Conservation (phyloP, 2,113 vertebrate species). For the Dissostichus mawsoni region DNA sequence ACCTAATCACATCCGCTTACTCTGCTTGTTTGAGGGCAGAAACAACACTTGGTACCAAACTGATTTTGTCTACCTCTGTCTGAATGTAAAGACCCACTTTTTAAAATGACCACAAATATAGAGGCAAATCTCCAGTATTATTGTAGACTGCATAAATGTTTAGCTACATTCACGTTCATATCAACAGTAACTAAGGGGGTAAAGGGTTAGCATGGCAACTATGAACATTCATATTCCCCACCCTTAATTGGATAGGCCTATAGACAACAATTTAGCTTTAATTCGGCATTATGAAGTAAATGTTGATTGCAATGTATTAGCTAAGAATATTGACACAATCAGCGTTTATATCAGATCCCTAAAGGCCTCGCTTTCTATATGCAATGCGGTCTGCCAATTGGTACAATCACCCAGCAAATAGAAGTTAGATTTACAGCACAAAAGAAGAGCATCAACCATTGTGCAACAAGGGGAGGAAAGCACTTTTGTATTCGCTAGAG, state of each 20-base stretch:
- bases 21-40: not conserved
- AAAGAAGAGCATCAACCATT: too few relatives aligned
- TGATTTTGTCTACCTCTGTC: not conserved
- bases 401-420: too few relatives aligned
- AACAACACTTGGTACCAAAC: not conserved
- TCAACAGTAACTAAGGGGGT: conserved; percentile 8
- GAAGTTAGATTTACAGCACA: too few relatives aligned
- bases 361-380: too few relatives aligned
- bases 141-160: not conserved
- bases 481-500: too few relatives aligned
- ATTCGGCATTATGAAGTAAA: too few relatives aligned
- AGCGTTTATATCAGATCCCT: too few relatives aligned
- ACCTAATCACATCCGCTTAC: conserved; percentile 22
- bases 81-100: not conserved
- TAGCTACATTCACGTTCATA: not conserved
- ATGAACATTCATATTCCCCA: conserved; percentile 11
- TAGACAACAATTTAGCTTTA: too few relatives aligned
- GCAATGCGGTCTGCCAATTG: too few relatives aligned
- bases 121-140: not conserved
- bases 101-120: not conserved
- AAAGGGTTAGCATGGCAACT: not conserved
- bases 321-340: too few relatives aligned
- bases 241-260: not conserved
- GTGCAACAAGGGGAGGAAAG: too few relatives aligned
- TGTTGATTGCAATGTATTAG: too few relatives aligned